Conservation (phyloP, 2,113 vertebrate genomes). For the Nettapus auritus region DNA sequence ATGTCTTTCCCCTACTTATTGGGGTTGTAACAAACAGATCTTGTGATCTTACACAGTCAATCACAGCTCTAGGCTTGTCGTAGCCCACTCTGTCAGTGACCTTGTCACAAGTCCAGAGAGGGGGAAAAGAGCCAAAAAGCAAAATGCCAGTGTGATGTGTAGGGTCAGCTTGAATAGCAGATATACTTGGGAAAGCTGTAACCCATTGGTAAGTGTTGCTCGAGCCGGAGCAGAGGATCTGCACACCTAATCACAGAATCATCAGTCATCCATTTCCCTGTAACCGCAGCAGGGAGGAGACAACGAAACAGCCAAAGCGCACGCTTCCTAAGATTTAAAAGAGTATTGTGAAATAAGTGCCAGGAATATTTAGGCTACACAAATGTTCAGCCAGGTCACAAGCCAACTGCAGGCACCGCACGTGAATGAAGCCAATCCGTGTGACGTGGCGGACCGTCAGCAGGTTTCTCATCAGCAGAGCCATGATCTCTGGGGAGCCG, state of each 20-base stretch:
- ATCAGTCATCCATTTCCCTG: background rate
- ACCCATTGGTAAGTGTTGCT: background rate
- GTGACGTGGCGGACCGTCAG: background rate
- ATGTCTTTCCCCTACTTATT: background rate
- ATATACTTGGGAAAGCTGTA: background rate
- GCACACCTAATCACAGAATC: rapidly evolving
- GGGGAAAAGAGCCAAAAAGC: background rate
- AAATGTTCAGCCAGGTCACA: background rate
- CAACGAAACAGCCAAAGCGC: background rate
- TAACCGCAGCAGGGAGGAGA: rapidly evolving
- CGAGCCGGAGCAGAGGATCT: background rate
- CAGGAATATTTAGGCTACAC: background rate
- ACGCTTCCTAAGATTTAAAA: background rate
- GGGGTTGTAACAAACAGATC: background rate
- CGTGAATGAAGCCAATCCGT: background rate
- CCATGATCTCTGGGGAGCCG: background rate
- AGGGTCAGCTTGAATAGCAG: background rate
- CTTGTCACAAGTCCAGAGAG: background rate
- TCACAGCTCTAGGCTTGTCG: background rate
- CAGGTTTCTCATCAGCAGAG: background rate
- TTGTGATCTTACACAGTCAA: background rate
- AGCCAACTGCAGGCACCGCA: background rate
- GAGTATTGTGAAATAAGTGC: background rate
- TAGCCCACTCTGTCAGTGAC: background rate
- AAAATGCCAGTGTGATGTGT: background rate